phyloP scores from a whole-genome alignment of 2,888 invertebrate genomes.

The Macrophya alboannulata region DNA sequence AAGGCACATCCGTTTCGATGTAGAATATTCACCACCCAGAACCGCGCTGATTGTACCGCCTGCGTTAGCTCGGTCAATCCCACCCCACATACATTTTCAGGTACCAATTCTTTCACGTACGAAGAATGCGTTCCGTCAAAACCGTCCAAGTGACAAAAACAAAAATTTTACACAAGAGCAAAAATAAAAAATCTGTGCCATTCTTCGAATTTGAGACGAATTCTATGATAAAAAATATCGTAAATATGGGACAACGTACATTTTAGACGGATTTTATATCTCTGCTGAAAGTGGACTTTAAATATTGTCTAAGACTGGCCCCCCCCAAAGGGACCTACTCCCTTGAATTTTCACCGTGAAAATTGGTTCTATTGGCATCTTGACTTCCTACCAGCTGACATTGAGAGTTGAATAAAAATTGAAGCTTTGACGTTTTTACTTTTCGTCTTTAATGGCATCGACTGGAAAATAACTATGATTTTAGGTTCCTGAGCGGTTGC shows the following conservation, averaged over 20 bases:
- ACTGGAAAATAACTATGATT: too few relatives aligned
- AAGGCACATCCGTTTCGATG: not conserved
- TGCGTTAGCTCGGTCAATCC: not conserved
- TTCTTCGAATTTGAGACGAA: too few relatives aligned
- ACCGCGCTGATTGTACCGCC: constrained; percentile 3
- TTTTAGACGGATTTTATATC: too few relatives aligned
- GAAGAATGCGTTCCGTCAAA: not conserved
- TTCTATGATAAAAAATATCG: too few relatives aligned
- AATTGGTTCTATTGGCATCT: not conserved
- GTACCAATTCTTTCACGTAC: too few relatives aligned
- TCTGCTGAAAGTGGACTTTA: not conserved
- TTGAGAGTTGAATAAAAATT: not conserved
- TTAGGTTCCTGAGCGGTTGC: too few relatives aligned
- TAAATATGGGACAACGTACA: too few relatives aligned
- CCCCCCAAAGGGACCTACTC: not conserved
- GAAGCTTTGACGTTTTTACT: too few relatives aligned
- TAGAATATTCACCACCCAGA: not conserved
- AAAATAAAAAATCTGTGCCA: too few relatives aligned
- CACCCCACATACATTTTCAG: not conserved
- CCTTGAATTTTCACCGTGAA: not conserved
- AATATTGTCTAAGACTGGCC: not conserved
- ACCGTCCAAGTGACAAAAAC: not conserved
- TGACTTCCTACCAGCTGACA: not conserved
- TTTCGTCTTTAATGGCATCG: too few relatives aligned
- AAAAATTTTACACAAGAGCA: not conserved